phyloP scores from a whole-genome alignment of 92 coral and sea anemone species.

The Hydrozoanthus gracilis region DNA sequence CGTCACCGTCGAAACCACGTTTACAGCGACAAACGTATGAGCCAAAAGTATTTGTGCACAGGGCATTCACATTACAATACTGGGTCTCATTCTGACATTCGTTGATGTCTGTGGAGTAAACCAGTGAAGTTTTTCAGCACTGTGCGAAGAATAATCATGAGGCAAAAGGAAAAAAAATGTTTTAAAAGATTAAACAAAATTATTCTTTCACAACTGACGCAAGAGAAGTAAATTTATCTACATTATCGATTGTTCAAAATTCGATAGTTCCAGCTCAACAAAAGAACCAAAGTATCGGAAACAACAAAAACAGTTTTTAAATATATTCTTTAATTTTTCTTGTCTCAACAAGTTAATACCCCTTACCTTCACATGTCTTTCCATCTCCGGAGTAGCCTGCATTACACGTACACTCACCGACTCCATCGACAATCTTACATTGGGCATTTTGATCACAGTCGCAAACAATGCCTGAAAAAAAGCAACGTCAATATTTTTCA shows the following conservation, averaged over 20 bases:
- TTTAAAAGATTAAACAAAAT: too few relatives aligned
- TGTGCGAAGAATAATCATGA: background rate
- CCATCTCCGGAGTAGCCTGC: conserved; percentile 32
- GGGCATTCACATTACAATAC: conserved; percentile 7
- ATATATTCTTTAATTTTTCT: background rate
- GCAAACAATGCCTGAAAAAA: conserved; percentile 6
- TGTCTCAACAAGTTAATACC: background rate
- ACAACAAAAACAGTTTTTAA: too few relatives aligned
- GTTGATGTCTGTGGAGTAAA: conserved; percentile 13
- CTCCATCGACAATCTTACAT: conserved; percentile 19
- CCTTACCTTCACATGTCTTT: conserved; percentile 31
- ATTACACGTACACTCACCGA: conserved; percentile 15
- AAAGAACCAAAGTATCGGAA: too few relatives aligned
- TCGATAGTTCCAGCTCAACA: too few relatives aligned
- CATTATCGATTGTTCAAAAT: too few relatives aligned
- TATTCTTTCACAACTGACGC: too few relatives aligned
- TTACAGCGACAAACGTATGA: conserved; percentile 41
- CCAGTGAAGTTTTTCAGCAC: background rate
- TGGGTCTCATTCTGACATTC: conserved; percentile 23
- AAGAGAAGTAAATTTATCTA: too few relatives aligned
- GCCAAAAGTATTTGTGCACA: conserved; percentile 22
- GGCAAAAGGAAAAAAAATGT: background rate
- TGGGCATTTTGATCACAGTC: conserved; percentile 26
- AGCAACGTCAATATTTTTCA: background rate
- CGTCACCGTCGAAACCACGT: conserved; percentile 36